phyloP scores from a whole-genome alignment of 2,113 vertebrate species.

The Cyanoramphus novaezelandiae region DNA sequence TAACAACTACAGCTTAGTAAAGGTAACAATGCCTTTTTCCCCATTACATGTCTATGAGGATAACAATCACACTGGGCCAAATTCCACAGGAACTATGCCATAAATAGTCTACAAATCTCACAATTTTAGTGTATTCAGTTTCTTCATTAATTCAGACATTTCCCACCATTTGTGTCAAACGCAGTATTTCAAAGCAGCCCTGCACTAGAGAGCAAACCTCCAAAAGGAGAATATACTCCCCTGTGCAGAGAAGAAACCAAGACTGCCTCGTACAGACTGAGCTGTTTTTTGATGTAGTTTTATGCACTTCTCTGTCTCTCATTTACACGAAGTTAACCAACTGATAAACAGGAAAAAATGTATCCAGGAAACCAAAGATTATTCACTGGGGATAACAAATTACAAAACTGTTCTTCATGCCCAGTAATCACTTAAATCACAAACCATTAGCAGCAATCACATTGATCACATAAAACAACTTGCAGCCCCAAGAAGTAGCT shows the following conservation, averaged over 20 bases:
- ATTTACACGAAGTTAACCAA: constrained; percentile 26
- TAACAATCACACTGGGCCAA: neutral
- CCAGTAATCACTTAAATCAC: constrained; percentile 43
- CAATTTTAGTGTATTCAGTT: neutral
- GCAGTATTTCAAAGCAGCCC: constrained; percentile 3
- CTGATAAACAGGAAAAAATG: constrained; percentile 41
- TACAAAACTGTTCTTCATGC: neutral
- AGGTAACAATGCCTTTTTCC: neutral
- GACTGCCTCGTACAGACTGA: neutral
- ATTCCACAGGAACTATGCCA: neutral
- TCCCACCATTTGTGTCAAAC: constrained; percentile 9
- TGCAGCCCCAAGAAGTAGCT: neutral
- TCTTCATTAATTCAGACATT: constrained; percentile 11
- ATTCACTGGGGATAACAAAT: neutral
- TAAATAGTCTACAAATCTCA: neutral
- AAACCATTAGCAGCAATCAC: constrained; percentile 40
- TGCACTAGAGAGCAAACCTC: neutral
- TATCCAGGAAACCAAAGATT: constrained; percentile 51
- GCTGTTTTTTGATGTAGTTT: neutral
- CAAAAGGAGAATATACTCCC: neutral
- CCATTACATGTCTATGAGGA: neutral
- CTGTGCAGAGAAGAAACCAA: neutral
- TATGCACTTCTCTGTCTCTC: neutral
- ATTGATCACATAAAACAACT: constrained; percentile 25
- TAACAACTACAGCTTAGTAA: neutral